Percentiles rank a stretch among this genome's conserved stretches.
Conservation (phyloP, 2,888 invertebrate genomes). For the Apodemia hepburni region DNA sequence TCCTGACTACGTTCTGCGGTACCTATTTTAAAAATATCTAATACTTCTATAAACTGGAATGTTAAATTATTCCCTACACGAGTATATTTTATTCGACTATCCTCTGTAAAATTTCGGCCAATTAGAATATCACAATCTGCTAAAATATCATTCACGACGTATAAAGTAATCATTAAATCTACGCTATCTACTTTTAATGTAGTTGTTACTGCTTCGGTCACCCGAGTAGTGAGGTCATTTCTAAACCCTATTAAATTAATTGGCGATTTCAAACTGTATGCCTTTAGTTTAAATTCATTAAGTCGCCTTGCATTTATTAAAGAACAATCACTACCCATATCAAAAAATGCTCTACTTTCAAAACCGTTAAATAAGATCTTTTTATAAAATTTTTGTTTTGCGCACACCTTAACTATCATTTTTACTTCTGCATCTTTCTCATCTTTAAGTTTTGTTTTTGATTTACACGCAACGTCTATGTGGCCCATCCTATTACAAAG, state of each 20-base stretch:
- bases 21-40: not conserved
- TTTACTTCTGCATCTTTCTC: conserved; percentile 14
- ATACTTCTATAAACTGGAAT: conserved; percentile 18
- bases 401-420: not conserved
- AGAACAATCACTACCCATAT: conserved; percentile 16
- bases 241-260: conserved; percentile 15
- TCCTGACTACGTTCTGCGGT: not conserved
- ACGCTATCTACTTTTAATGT: not conserved
- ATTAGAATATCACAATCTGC: conserved; percentile 27
- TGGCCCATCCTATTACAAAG: conserved; percentile 19
- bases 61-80: conserved; percentile 25
- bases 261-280: not conserved
- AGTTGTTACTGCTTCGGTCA: not conserved
- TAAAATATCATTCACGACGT: conserved; percentile 20
- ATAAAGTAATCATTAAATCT: conserved; percentile 18
- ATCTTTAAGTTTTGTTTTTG: conserved; percentile 12
- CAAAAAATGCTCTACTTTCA: conserved; percentile 2
- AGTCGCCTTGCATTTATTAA: not conserved
- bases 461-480: conserved; percentile 9
- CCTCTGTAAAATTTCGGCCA: conserved; percentile 33
- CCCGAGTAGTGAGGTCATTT: not conserved
- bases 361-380: not conserved
- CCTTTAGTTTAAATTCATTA: not conserved
- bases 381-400: conserved; percentile 14
- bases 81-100: conserved; percentile 29